Evolutionary conservation across 1,140 invertebrate species (phyloP).

Genomic region (Drosophila ambigua): DNA sequence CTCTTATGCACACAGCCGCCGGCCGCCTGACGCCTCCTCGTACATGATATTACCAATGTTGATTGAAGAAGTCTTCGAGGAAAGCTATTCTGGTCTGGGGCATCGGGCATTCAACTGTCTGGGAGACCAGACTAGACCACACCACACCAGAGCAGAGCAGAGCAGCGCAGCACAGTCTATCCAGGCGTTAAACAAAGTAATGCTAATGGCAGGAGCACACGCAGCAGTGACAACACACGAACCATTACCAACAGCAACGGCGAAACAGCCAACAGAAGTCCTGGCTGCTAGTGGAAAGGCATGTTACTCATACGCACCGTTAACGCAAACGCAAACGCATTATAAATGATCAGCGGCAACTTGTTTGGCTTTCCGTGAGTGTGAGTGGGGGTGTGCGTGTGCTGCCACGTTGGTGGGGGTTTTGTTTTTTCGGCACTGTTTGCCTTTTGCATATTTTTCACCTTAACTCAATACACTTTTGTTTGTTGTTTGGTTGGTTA

Average conservation of each 20-base stretch:
- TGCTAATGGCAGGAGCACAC: constrained; percentile 66
- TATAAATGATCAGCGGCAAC: constrained; percentile 66
- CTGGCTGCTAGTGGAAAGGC: constrained; percentile 43
- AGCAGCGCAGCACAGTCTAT: background rate
- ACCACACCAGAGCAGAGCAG: background rate
- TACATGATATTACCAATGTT: no score
- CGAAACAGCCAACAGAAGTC: constrained; percentile 39
- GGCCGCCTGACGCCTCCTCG: no score
- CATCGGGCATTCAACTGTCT: constrained; percentile 31
- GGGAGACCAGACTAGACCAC: constrained; percentile 3
- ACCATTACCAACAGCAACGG: constrained; percentile 45
- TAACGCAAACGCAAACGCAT: constrained; percentile 49
- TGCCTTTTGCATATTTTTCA: constrained; percentile 64
- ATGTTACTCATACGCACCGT: constrained; percentile 74
- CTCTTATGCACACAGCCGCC: background rate
- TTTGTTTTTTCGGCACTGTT: constrained; percentile 46
- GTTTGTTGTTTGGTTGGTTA: constrained; percentile 23
- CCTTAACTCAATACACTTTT: constrained; percentile 52
- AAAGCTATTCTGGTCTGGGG: background rate
- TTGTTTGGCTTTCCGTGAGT: constrained; percentile 5
- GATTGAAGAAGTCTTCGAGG: background rate
- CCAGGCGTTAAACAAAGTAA: constrained; percentile 67
- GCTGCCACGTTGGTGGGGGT: constrained; percentile 7
- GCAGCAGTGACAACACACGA: constrained; percentile 38
- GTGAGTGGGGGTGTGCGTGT: constrained; percentile 19